Evolutionary conservation across 2,888 invertebrate species (phyloP).

Genomic region (Harpalus rubripes): DNA sequence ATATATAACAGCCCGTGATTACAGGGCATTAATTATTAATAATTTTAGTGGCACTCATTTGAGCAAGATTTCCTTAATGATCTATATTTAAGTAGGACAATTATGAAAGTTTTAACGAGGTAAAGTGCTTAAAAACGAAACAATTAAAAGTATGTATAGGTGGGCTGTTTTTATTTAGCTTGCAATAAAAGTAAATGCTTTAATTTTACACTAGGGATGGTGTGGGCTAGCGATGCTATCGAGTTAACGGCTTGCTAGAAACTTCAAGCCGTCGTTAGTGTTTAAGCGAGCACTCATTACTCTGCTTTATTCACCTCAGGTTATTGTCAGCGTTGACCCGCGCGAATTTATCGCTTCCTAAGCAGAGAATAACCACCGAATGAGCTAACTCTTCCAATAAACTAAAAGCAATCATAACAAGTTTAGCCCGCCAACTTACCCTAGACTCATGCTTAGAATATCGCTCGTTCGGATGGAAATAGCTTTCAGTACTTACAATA

Average conservation of each 20-base stretch:
- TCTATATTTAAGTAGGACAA: not conserved
- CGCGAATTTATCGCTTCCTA: constrained; percentile 55
- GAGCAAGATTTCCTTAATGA: not conserved
- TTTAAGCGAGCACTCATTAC: constrained; percentile 54
- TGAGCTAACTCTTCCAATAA: constrained; percentile 33
- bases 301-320: constrained; percentile 49
- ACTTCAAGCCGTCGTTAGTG: constrained; percentile 56
- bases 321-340: constrained; percentile 48
- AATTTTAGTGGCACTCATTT: not conserved
- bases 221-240: constrained; percentile 41
- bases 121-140: constrained; percentile 20
- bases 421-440: constrained; percentile 24
- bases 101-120: constrained; percentile 24
- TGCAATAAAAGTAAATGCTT: constrained; percentile 52
- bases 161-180: constrained; percentile 47
- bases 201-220: constrained; percentile 40
- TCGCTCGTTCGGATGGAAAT: no score
- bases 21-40: no score
- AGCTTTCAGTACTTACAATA: no score
- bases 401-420: constrained; percentile 43
- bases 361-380: constrained; percentile 31
- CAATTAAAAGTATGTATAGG: constrained; percentile 18
- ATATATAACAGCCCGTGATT: no score
- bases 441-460: no score
- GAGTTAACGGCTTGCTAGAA: constrained; percentile 47